Conservation (phyloP, 2,113 vertebrate species). For the Callorhinus ursinus region DNA sequence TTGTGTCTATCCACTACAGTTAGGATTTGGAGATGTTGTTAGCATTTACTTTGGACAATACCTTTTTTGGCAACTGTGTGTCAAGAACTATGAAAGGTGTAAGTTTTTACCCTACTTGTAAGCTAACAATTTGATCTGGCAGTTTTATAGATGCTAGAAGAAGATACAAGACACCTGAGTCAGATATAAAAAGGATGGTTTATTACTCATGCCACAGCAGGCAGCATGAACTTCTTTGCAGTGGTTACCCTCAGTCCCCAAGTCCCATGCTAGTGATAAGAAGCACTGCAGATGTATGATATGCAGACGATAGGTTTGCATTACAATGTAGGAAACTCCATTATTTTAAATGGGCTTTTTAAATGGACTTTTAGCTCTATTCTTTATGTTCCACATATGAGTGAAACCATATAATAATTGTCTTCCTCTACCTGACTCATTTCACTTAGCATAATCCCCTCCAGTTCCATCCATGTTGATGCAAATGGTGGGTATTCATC, state of each 20-base stretch:
- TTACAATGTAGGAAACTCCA: too few species aligned
- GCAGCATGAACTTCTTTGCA: not conserved
- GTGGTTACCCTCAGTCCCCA: not conserved
- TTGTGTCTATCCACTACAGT: not conserved
- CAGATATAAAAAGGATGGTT: not conserved
- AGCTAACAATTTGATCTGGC: not conserved
- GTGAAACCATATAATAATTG: too few species aligned
- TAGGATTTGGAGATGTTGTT: not conserved
- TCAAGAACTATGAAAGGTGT: not conserved
- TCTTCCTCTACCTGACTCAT: too few species aligned
- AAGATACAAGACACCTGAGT: not conserved
- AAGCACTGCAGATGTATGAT: too few species aligned
- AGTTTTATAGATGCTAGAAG: not conserved
- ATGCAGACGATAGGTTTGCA: too few species aligned
- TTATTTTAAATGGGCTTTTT: too few species aligned
- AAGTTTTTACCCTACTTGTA: not conserved
- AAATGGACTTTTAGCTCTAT: too few species aligned
- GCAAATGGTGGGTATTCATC: too few species aligned
- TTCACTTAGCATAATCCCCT: too few species aligned
- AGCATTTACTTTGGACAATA: not conserved
- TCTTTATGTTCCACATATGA: too few species aligned
- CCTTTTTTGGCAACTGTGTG: not conserved
- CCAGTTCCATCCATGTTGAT: too few species aligned
- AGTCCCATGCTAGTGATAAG: too few species aligned
- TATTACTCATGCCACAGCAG: not conserved